phyloP scores from a whole-genome alignment of 1,140 invertebrate genomes.

The Nymphalis io region DNA sequence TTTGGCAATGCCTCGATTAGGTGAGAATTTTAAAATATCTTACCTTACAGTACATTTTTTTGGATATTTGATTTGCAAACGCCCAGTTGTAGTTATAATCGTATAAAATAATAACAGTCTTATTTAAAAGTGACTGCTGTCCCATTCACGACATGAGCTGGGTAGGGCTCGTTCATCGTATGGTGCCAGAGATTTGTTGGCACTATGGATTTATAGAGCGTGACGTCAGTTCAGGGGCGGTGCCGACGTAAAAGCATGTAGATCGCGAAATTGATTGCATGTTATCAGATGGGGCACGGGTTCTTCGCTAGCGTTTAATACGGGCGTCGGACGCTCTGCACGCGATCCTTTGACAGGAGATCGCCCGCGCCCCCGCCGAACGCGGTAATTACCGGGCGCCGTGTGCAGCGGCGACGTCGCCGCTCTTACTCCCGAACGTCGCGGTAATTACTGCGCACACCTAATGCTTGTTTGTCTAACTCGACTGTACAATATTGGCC shows the following conservation, averaged over 20 bases:
- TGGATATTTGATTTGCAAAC: not conserved
- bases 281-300: conserved; percentile 78
- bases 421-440: conserved; percentile 44
- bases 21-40: conserved; percentile 27
- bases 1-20: conserved; percentile 71
- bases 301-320: conserved; percentile 78
- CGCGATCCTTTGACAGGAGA: conserved; percentile 78
- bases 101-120: not conserved
- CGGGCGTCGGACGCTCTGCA: conserved; percentile 68
- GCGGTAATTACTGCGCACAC: conserved; percentile 55
- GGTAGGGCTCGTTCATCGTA: conserved; percentile 21
- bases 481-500: conserved; percentile 12
- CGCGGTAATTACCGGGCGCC: conserved; percentile 73
- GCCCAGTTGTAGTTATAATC: not conserved
- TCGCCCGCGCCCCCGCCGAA: conserved; percentile 61
- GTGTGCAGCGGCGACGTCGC: conserved; percentile 74
- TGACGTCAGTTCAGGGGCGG: conserved; percentile 73
- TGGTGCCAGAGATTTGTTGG: conserved; percentile 68
- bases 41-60: not conserved
- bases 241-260: conserved; percentile 78
- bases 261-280: conserved; percentile 80
- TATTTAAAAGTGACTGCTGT: too few species aligned
- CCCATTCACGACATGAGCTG: too few species aligned
- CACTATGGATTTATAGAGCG: conserved; percentile 68
- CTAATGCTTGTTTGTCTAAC: conserved; percentile 37